Base-by-base conservation (phyloP, 2,888 invertebrate genomes). In the Muscina levida region DNA sequence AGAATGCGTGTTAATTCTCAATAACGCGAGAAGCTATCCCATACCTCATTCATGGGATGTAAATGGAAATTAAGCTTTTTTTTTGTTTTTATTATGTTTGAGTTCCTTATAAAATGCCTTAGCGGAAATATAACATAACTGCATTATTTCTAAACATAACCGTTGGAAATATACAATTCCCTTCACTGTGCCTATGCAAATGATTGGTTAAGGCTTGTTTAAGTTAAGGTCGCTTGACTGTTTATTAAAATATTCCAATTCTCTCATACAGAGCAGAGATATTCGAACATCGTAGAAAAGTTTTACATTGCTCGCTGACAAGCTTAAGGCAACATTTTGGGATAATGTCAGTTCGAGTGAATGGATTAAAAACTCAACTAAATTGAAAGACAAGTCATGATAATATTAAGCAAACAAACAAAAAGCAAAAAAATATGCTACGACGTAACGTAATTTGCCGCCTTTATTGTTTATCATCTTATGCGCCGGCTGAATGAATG, bases 371-470 rank as follows among this genome's bases (percentile, higher is more conserved):
- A 74, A 26, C 74, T 62, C 71, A 72, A 56, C 57, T 71, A 77
- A 81, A 62, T 74, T 74, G 72, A 67, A 68, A 74, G 73, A 77
- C 71, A 76, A 75, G 77, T 56, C 77, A 72, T 77, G 77, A 73
- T 77, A 72, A 71, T 67, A 57, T 19, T 67, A 48, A 48, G 44
- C 67, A 74, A 31, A 48, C 53, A 67, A 74, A n/a, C n/a, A n/a
- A n/a, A n/a, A 77, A 77, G 15, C 24, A 56, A 11, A 57, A 51
- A 51, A 51, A 22, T 19, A 19, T 2, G 22, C 11, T 19, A 62
- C 62, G 81, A 19, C 8, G 22, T 19, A 51, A 62, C 62, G 81
- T 62, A 75, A 81, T 77, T 74, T 81, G 81, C 81, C 81, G 81
- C 81, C 48, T 72, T 59, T 59, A 39, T 73, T 66, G 17, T 77